Evolutionary conservation across 2,888 invertebrate species (phyloP).

Genomic region (Dichetophora obliterata): DNA sequence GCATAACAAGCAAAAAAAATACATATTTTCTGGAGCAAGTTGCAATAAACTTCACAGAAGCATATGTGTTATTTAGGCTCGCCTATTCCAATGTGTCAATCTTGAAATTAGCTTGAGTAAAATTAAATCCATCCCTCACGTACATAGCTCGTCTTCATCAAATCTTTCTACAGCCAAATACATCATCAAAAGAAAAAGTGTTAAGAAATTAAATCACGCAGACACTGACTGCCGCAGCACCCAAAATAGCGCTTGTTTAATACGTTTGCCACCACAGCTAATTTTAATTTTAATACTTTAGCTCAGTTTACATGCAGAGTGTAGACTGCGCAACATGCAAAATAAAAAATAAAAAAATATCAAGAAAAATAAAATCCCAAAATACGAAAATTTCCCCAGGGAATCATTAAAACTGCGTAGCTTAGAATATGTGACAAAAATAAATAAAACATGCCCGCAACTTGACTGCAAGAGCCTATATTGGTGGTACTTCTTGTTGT

Average conservation of each 20-base stretch:
- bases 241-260: background rate
- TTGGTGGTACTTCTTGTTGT: background rate
- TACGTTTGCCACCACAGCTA: background rate
- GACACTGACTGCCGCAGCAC: too few relatives aligned
- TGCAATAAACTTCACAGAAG: too few relatives aligned
- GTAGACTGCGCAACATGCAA: background rate
- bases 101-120: background rate
- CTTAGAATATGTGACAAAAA: slow-evolving; percentile 15
- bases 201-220: background rate
- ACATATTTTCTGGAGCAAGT: too few relatives aligned
- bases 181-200: slow-evolving; percentile 1
- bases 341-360: background rate
- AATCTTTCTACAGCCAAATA: background rate
- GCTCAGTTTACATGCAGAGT: background rate
- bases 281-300: slow-evolving; percentile 16
- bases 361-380: background rate
- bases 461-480: slow-evolving; percentile 2
- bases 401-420: slow-evolving; percentile 12
- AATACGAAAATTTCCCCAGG: slow-evolving; percentile 18
- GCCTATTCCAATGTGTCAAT: too few relatives aligned
- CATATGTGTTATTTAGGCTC: too few relatives aligned
- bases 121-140: background rate
- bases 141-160: background rate
- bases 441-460: background rate
- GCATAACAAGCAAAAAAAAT: too few relatives aligned